Conservation (phyloP, 2,888 invertebrate species). For the Pristionchus fissidentatus region DNA sequence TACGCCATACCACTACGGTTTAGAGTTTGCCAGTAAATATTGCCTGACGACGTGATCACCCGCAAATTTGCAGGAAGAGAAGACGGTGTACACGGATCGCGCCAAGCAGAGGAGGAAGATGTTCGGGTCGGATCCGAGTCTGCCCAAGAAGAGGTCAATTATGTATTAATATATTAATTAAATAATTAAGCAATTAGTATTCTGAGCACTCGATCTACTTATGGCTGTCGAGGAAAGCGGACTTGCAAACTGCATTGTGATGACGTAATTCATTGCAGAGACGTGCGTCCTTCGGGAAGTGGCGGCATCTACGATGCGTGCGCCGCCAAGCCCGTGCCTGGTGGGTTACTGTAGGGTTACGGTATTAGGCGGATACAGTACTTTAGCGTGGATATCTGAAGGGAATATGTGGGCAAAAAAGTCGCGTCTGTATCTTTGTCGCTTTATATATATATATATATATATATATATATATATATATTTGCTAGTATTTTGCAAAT, state of each 20-base stretch:
- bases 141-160: constrained; percentile 14
- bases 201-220: background rate
- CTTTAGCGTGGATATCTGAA: too few relatives aligned
- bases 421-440: too few relatives aligned
- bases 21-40: too few relatives aligned
- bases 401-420: too few relatives aligned
- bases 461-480: background rate
- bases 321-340: constrained; percentile 46
- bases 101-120: constrained; percentile 56
- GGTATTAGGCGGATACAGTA: too few relatives aligned
- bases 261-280: background rate
- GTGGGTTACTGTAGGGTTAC: too few relatives aligned
- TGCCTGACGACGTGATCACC: too few relatives aligned
- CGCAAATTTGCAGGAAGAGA: constrained; percentile 33
- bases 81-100: constrained; percentile 55
- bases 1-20: background rate
- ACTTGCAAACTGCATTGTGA: background rate
- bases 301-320: constrained; percentile 48
- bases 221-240: background rate
- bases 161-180: too few relatives aligned
- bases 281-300: background rate
- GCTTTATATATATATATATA: too few relatives aligned
- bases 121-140: constrained; percentile 55
- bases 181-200: background rate
- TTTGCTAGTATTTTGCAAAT: too few relatives aligned